Evolutionary conservation across 1,140 invertebrate species (phyloP), one percentile per base, ranked within the genome.

Genomic region (Pseudomyrmex cubaensis): DNA sequence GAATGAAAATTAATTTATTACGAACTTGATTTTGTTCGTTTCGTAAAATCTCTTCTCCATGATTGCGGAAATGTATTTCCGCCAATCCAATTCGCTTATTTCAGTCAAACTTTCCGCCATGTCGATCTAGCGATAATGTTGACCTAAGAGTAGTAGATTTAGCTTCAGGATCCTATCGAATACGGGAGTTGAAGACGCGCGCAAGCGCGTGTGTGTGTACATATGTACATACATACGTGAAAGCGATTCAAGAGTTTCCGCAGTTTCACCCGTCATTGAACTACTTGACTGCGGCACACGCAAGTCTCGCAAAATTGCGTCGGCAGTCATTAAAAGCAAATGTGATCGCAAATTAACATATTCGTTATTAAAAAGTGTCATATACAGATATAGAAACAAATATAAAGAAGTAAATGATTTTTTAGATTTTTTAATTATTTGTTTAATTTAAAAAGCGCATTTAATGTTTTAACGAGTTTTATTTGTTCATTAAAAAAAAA

Each of bases 201-300:
- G 3, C 4, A 2, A 15, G n/a, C 15, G 3, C 4, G 5, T 12
- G 9, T 12, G 2, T 3, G 63, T 20, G 35, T 13, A 20, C 8
- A 2, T 12, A 20, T 20, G 35, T 13, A 20, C 8, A 2, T 12
- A 20, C 12, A 35, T n/a, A 12, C 15, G 25, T 15, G 8, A 69
- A 69, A 69, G 9, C 17, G 48, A 57, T 48, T 70, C 44, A 48
- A 77, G 66, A 78, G 44, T 70, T 69, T 17, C 35, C 35, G 22
- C n/a, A 46, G n/a, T 4, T 22, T 52, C 2, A n/a, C 63, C 63
- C 25, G 35, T 46, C 9, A 12, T 7, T 44, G 2, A 74, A 20
- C 44, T 17, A 54, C 12, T 69, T 15, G 2, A 44, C 10, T 46
- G 50, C 9, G 20, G 15, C 12, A 63, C 17, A 44, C 50, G 52